Evolutionary conservation across 2,888 invertebrate species (phyloP).

Genomic region (Caenorhabditis afra): DNA sequence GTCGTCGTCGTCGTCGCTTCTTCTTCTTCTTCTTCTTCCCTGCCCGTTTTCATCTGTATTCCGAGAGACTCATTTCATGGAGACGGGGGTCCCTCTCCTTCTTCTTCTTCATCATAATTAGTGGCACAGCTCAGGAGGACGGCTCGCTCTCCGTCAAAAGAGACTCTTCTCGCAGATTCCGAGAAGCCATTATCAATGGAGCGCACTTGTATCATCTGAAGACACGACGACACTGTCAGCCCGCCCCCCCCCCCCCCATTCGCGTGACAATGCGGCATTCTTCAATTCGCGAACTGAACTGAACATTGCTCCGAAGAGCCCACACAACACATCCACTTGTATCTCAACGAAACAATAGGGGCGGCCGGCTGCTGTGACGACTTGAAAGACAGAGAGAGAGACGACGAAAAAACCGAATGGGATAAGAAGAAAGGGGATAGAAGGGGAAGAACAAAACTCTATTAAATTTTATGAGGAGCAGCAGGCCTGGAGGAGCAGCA

Average conservation of each 20-base stretch:
- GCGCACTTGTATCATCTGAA: neutral
- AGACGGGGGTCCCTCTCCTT: neutral
- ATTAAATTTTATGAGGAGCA: conserved; percentile 40
- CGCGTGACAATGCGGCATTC: conserved; percentile 47
- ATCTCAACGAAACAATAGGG: conserved; percentile 21
- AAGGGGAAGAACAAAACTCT: conserved; percentile 21
- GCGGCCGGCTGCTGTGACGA: neutral
- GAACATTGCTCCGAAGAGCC: conserved; percentile 20
- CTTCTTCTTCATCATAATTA: too few relatives aligned
- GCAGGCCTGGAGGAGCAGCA: conserved; percentile 5
- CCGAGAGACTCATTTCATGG: neutral
- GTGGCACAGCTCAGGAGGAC: too few relatives aligned
- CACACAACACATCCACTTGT: neutral
- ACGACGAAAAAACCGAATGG: neutral
- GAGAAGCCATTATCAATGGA: too few relatives aligned
- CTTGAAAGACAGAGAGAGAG: too few relatives aligned
- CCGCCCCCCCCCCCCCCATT: neutral
- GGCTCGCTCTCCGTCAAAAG: too few relatives aligned
- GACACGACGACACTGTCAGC: neutral
- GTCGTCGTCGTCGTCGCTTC: conserved; percentile 8
- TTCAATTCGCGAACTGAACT: conserved; percentile 4
- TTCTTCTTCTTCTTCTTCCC: conserved; percentile 27
- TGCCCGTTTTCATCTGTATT: neutral
- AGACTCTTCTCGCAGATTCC: too few relatives aligned
- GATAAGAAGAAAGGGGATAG: conserved; percentile 4